phyloP scores from a whole-genome alignment of 2,113 vertebrate genomes.

The Cryptotis parvus region DNA sequence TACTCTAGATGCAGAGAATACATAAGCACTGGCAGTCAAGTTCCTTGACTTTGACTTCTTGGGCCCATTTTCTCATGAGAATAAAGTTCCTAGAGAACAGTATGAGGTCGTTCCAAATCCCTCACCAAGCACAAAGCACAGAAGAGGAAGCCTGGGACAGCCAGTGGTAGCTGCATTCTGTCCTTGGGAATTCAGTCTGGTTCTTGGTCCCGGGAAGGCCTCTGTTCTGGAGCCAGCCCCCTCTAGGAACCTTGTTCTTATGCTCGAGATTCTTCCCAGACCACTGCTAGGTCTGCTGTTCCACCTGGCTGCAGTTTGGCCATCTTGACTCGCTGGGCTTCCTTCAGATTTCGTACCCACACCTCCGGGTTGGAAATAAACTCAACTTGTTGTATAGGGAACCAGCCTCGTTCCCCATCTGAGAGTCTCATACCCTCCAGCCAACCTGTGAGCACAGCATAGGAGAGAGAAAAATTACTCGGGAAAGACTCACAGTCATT shows the following conservation, averaged over 20 bases:
- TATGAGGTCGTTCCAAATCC: constrained; percentile 45
- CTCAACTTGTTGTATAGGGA: constrained; percentile 92
- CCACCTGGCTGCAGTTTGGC: constrained; percentile 89
- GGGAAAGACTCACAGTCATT: not conserved
- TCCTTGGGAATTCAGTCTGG: not conserved
- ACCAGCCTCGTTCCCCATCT: constrained; percentile 95
- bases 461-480: constrained; percentile 24
- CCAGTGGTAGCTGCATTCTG: not conserved
- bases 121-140: constrained; percentile 51
- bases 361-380: constrained; percentile 90
- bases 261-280: not conserved
- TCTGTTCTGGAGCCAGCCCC: not conserved
- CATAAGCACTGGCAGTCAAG: not conserved
- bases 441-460: constrained; percentile 90
- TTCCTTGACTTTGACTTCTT: not conserved
- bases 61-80: constrained; percentile 19
- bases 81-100: constrained; percentile 56
- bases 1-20: not conserved
- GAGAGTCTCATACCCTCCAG: constrained; percentile 94
- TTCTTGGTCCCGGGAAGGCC: not conserved
- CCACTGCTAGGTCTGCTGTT: constrained; percentile 80
- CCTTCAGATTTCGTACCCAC: constrained; percentile 92
- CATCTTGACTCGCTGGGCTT: constrained; percentile 93
- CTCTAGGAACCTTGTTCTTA: not conserved
- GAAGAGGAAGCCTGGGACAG: not conserved